Evolutionary conservation across 2,797 vertebrate genomes (phyloP), one percentile per base, ranked within the genome.

Genomic region (Phylloscopus collybita): DNA sequence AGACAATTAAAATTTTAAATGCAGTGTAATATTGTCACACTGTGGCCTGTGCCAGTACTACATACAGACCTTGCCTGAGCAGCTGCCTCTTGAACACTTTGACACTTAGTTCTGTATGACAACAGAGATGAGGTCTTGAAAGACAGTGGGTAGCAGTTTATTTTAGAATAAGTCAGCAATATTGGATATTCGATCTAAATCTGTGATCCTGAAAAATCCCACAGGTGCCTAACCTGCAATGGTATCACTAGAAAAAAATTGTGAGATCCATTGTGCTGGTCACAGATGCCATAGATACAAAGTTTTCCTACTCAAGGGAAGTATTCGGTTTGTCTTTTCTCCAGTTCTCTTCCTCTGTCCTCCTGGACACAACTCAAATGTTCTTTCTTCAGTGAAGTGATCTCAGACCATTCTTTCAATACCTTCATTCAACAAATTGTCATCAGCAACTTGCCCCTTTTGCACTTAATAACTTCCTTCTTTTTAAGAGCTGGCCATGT

Each of bases 31-130:
- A 71, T 93, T 92, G 93, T 95, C 93, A 91, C 27, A 0, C 71
- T 71, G 93, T 80, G 93, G 86, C 65, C 71, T 87, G 27, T 82
- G 57, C 67, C 49, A 87, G 95, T 93, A 92, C 75, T 92, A 78
- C 95, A 75, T 10, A 61, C 16, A 85, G 53, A 76, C 15, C 26
- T 69, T n/a, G 3, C 4, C 38, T 36, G 36, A 61, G 78, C 53
- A 65, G 49, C 32, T 88, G 44, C 45, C 76, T 89, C 61, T 21
- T 40, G 51, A 80, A 47, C 10, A 40, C 36, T 92, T 67, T 7
- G 12, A 60, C 5, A 3, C 6, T 88, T 85, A 21, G 20, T 76
- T 73, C 53, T 49, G 30, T 60, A 18, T 0, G 0, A 45, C 0
- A 1, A 25, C 32, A 69, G 44, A 84, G 44, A 10, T 60, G 47